Percentiles rank a stretch among this genome's conserved stretches.
These are phyloP conservation scores for Pithys albifrons DNA, from an alignment of 2,113 vertebrate species.

Conservation along the genomic window DNA sequence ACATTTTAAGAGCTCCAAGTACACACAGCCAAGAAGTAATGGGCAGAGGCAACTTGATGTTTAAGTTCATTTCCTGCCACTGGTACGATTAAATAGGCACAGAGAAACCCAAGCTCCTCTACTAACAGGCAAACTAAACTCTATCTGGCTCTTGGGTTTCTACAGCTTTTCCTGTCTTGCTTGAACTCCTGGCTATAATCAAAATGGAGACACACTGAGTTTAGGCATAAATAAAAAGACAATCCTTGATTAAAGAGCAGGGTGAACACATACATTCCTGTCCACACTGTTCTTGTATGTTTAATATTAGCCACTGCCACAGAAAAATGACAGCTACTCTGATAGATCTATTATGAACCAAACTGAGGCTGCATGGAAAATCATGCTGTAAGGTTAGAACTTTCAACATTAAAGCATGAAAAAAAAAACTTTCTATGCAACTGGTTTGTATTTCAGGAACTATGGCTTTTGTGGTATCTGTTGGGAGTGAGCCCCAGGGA, in stretches of 20 bases:
- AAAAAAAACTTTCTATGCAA: neutral
- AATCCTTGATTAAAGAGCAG: neutral
- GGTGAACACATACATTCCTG: neutral
- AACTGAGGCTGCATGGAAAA: neutral
- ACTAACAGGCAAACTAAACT: neutral
- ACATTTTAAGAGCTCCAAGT: neutral
- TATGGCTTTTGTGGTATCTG: neutral
- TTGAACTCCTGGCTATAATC: neutral
- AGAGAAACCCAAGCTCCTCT: neutral
- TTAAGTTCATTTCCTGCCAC: neutral
- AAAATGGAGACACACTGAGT: neutral
- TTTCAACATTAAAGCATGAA: neutral
- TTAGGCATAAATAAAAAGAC: neutral
- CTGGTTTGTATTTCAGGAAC: neutral
- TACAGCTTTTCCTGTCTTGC: neutral
- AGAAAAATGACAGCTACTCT: neutral
- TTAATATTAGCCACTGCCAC: neutral
- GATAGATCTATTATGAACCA: neutral
- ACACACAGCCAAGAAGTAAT: neutral
- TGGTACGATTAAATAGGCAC: neutral
- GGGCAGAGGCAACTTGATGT: neutral
- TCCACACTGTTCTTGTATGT: neutral
- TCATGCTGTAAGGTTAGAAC: neutral
- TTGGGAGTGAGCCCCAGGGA: neutral
- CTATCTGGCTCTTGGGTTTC: neutral